Evolutionary conservation across 2,888 invertebrate species (phyloP).

Genomic region (Oxycera nigricornis): DNA sequence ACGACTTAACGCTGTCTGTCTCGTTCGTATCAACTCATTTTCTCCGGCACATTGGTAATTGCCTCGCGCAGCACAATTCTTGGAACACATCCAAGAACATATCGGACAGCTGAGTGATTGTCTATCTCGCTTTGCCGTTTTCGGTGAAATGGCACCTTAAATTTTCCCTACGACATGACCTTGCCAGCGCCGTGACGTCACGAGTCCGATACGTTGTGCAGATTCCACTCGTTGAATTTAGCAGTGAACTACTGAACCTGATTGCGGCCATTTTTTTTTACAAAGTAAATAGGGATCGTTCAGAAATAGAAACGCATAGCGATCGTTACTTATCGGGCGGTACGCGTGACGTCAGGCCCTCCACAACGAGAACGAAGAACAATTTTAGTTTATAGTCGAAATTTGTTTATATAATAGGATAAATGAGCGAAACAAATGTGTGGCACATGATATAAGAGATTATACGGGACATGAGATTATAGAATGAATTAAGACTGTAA

Average conservation of each 20-base stretch:
- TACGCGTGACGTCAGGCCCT: no score
- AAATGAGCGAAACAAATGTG: not conserved
- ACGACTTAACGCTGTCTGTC: not conserved
- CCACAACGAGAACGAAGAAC: no score
- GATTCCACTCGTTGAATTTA: not conserved
- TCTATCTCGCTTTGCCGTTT: not conserved
- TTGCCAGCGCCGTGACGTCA: slow-evolving; percentile 31
- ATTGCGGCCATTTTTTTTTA: slow-evolving; percentile 20
- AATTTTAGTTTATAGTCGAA: not conserved
- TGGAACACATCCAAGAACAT: no score
- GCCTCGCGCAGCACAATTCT: not conserved
- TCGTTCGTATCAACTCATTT: not conserved
- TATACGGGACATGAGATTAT: no score
- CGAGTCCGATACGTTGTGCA: not conserved
- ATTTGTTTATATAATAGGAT: slow-evolving; percentile 7
- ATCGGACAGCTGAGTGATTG: not conserved
- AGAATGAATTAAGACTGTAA: no score
- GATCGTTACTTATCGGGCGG: not conserved
- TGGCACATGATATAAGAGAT: no score
- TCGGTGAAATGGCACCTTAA: not conserved
- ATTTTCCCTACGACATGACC: not conserved
- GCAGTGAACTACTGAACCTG: slow-evolving; percentile 34
- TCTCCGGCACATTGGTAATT: not conserved
- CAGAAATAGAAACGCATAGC: slow-evolving; percentile 16
- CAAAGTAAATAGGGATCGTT: slow-evolving; percentile 6